Conservation (phyloP, 2,888 invertebrate species). For the Quadriops clusia region DNA sequence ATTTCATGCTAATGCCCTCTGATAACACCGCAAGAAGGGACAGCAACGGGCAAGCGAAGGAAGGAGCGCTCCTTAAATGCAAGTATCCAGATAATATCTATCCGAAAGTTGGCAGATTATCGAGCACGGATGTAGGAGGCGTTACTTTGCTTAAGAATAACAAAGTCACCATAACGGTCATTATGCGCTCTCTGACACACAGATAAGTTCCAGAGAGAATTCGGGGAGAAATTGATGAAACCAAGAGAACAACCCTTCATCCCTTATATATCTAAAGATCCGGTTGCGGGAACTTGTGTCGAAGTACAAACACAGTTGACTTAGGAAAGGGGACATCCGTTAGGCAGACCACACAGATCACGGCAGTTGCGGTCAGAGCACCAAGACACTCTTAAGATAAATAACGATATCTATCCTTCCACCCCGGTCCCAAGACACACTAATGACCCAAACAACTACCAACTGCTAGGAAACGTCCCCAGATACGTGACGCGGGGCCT, state of each 20-base stretch:
- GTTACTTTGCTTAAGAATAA: slow-evolving; percentile 6
- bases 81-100: too few relatives aligned
- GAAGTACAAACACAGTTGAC: slow-evolving; percentile 34
- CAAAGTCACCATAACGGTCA: slow-evolving; percentile 20
- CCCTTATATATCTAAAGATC: slow-evolving; percentile 33
- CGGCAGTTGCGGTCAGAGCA: slow-evolving; percentile 32
- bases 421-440: slow-evolving; percentile 31
- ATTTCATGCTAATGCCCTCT: too few relatives aligned
- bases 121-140: too few relatives aligned
- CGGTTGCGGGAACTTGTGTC: slow-evolving; percentile 31
- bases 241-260: slow-evolving; percentile 33
- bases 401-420: slow-evolving; percentile 36
- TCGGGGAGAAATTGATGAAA: slow-evolving; percentile 27
- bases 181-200: too few relatives aligned
- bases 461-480: slow-evolving; percentile 27
- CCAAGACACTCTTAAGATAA: slow-evolving; percentile 36
- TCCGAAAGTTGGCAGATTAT: too few relatives aligned
- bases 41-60: too few relatives aligned
- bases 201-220: slow-evolving; percentile 26
- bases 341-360: slow-evolving; percentile 32
- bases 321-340: slow-evolving; percentile 28
- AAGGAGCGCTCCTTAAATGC: too few relatives aligned
- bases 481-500: slow-evolving; percentile 27
- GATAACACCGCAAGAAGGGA: too few relatives aligned
- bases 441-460: slow-evolving; percentile 36